Evolutionary conservation across 2,113 vertebrate species (phyloP).

Genomic region (Sorex araneus): DNA sequence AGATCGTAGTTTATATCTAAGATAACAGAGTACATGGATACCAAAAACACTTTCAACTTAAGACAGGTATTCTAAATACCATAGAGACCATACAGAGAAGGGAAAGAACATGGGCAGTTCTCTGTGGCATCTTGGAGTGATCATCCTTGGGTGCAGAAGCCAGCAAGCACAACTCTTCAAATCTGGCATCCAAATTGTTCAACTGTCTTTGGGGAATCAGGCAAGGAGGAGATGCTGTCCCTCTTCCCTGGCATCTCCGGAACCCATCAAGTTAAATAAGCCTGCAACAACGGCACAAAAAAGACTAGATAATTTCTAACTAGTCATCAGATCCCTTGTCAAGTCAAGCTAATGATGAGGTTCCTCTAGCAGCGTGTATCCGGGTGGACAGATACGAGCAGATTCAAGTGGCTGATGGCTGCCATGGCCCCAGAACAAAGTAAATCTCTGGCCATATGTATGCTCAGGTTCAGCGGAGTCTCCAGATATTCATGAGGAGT

Average conservation of each 20-base stretch:
- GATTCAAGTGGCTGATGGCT: not conserved
- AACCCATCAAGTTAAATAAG: slow-evolving; percentile 65
- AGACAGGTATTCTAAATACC: not conserved
- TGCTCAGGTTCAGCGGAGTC: not conserved
- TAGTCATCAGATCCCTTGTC: slow-evolving; percentile 69
- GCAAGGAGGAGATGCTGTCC: slow-evolving; percentile 24
- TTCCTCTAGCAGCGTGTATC: slow-evolving; percentile 35
- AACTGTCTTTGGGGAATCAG: not conserved
- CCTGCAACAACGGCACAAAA: slow-evolving; percentile 30
- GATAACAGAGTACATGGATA: not conserved
- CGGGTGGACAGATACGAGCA: slow-evolving; percentile 6
- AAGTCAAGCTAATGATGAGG: slow-evolving; percentile 75
- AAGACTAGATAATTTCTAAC: slow-evolving; percentile 77
- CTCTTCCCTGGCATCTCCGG: slow-evolving; percentile 38
- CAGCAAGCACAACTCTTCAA: not conserved
- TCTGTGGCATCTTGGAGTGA: not conserved
- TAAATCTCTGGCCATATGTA: not conserved
- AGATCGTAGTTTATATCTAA: not conserved
- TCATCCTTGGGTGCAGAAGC: not conserved
- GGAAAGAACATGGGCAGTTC: not conserved
- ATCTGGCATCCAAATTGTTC: not conserved
- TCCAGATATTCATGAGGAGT: not conserved
- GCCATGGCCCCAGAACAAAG: not conserved
- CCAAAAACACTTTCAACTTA: not conserved
- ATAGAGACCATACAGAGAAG: not conserved